Evolutionary conservation across 1,140 invertebrate genomes (phyloP).

Genomic region (Rhyacophila brunnea): DNA sequence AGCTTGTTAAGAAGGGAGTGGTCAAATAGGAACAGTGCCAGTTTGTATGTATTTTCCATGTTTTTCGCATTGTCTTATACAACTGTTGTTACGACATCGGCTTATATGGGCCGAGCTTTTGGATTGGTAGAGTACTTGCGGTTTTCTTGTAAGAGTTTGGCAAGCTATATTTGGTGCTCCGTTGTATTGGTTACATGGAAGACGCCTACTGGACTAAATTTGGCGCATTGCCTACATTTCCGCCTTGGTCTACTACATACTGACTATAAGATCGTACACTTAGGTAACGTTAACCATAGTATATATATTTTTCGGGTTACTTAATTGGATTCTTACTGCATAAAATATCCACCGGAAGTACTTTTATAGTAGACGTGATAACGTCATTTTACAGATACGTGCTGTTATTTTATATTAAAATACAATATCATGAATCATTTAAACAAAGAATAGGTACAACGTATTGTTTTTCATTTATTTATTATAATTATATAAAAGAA

Average conservation of each 20-base stretch:
- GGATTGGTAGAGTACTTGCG: constrained; percentile 15
- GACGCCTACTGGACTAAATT: constrained; percentile 29
- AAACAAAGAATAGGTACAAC: too few species aligned
- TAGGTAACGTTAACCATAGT: neutral
- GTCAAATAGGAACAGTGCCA: constrained; percentile 20
- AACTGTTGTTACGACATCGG: neutral
- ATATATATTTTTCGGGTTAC: constrained; percentile 19
- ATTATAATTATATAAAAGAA: too few species aligned
- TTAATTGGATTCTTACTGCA: constrained; percentile 15
- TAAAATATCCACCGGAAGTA: too few species aligned
- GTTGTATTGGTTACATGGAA: constrained; percentile 17
- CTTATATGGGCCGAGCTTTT: neutral
- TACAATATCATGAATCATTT: too few species aligned
- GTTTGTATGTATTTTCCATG: constrained; percentile 5
- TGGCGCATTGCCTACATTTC: constrained; percentile 31
- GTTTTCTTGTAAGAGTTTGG: neutral
- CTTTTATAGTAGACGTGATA: too few species aligned
- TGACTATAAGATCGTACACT: neutral
- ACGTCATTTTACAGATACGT: too few species aligned
- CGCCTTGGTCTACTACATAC: too few species aligned
- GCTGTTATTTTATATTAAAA: too few species aligned
- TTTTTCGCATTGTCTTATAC: constrained; percentile 5
- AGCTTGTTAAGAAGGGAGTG: neutral
- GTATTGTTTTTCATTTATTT: too few species aligned
- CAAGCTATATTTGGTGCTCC: constrained; percentile 10